Conservation (phyloP, 1,140 invertebrate genomes). For the Watersipora subatra region DNA sequence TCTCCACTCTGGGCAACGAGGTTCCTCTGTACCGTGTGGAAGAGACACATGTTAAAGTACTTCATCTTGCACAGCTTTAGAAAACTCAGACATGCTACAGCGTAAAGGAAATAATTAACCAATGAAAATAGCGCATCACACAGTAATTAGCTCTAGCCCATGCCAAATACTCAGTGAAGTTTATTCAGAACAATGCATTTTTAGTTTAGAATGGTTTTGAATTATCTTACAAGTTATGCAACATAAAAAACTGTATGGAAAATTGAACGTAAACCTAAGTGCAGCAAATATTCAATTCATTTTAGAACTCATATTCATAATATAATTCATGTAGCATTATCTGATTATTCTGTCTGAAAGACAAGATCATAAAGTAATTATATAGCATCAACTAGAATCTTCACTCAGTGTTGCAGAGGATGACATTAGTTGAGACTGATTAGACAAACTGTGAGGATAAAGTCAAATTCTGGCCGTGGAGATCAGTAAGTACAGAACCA, state of each 20-base stretch:
- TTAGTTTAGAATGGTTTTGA: not conserved
- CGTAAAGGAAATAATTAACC: slow-evolving; percentile 19
- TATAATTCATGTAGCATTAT: no score
- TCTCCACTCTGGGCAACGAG: slow-evolving; percentile 98
- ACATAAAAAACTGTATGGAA: not conserved
- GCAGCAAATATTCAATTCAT: no score
- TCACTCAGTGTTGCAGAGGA: no score
- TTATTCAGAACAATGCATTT: slow-evolving; percentile 1
- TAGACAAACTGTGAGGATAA: no score
- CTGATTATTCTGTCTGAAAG: no score
- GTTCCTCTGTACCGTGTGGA: slow-evolving; percentile 73
- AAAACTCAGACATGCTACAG: slow-evolving; percentile 80
- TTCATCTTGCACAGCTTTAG: slow-evolving; percentile 95
- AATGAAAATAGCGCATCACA: not conserved
- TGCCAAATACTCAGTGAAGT: slow-evolving; percentile 6
- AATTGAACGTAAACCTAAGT: not conserved
- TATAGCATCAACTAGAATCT: no score
- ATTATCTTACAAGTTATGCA: not conserved
- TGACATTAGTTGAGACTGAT: no score
- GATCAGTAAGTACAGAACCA: no score
- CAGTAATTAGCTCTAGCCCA: not conserved
- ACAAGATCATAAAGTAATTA: no score
- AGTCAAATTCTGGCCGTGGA: no score
- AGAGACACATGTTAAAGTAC: slow-evolving; percentile 91
- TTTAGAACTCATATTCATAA: no score